Percentiles rank a stretch among this genome's conserved stretches.
These are phyloP conservation scores for Zootoca vivipara DNA, from an alignment of 2,113 vertebrate genomes.

Conservation along the genomic window DNA sequence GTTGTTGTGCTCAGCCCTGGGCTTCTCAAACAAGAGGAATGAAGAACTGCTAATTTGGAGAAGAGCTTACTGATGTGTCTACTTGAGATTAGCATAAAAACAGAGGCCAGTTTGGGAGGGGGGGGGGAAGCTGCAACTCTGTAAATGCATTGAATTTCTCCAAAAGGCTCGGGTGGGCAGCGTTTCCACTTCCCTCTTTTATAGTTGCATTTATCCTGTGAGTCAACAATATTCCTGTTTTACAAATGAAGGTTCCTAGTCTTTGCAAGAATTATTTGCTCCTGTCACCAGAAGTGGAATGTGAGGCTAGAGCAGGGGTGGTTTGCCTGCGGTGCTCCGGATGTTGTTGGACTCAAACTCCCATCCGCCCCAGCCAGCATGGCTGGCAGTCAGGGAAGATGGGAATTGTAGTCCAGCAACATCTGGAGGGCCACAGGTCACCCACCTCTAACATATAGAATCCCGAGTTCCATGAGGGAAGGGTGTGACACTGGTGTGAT, in stretches of 20 bases:
- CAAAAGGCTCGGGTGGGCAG: neutral
- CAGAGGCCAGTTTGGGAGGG: neutral
- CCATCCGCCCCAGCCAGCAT: too few relatives aligned
- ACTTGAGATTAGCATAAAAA: neutral
- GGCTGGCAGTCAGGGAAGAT: too few relatives aligned
- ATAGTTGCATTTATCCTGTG: too few relatives aligned
- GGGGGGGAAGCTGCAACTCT: neutral
- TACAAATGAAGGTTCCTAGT: neutral
- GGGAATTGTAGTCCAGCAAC: neutral
- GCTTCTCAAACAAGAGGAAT: conserved; percentile 11
- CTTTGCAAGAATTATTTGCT: neutral
- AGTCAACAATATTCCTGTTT: neutral
- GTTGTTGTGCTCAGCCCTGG: neutral
- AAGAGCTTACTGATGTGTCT: neutral
- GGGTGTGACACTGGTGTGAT: too few relatives aligned
- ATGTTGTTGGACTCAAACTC: too few relatives aligned
- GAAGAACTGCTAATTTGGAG: accelerated
- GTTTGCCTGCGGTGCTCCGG: too few relatives aligned
- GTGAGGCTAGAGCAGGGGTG: neutral
- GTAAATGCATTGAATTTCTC: conserved; percentile 9
- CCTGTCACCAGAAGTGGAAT: neutral
- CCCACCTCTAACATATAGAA: too few relatives aligned
- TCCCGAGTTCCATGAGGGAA: neutral
- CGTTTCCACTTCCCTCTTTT: neutral
- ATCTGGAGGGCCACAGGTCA: neutral